Evolutionary conservation across 2,888 invertebrate species (phyloP).

Genomic region (Lycocerus yunnanus): DNA sequence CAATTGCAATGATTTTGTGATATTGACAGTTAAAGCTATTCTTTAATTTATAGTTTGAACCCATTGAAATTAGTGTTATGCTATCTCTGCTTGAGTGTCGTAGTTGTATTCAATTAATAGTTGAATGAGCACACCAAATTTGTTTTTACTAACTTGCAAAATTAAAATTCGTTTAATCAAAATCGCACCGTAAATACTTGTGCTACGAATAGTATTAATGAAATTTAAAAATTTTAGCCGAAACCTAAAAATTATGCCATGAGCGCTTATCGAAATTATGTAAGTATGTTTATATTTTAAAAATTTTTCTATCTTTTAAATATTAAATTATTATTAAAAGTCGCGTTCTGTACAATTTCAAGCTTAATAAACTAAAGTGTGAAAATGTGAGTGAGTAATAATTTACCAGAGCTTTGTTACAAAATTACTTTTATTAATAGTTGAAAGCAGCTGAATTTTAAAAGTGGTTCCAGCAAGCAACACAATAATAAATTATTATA

Average conservation of each 20-base stretch:
- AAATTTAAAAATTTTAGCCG: background rate
- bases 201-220: background rate
- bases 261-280: conserved; percentile 44
- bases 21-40: conserved; percentile 3
- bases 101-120: conserved; percentile 8
- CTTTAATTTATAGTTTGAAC: conserved; percentile 16
- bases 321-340: background rate
- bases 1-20: conserved; percentile 5
- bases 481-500: background rate
- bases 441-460: background rate
- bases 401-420: background rate
- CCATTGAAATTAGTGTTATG: conserved; percentile 21
- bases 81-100: conserved; percentile 8
- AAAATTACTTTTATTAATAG: background rate
- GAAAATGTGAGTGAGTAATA: background rate
- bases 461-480: background rate
- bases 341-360: background rate
- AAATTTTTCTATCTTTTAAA: background rate
- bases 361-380: background rate
- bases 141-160: background rate
- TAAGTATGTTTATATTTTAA: conserved; percentile 39
- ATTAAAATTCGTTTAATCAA: background rate
- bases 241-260: conserved; percentile 32
- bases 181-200: background rate
- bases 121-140: background rate